Evolutionary conservation across 2,888 invertebrate species (phyloP).

Genomic region (Timandra comae): DNA sequence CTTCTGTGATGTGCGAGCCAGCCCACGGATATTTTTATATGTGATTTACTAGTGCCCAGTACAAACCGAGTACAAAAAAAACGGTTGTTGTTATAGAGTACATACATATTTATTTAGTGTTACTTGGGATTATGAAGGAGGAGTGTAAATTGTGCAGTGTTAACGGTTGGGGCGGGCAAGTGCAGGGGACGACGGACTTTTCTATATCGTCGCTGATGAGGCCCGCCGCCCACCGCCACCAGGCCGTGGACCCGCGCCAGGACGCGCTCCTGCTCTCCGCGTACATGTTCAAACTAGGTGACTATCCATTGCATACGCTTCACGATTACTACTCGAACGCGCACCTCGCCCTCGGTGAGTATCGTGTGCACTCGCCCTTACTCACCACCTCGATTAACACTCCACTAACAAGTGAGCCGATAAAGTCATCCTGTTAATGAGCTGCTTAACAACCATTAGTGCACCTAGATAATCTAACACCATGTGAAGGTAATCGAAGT

Average conservation of each 20-base stretch:
- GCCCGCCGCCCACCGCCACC: conserved; percentile 55
- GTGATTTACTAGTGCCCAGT: conserved; percentile 76
- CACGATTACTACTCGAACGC: conserved; percentile 54
- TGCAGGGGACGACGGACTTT: conserved; percentile 59
- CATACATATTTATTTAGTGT: conserved; percentile 37
- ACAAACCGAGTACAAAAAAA: conserved; percentile 77
- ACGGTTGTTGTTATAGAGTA: conserved; percentile 52
- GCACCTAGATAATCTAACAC: conserved; percentile 17
- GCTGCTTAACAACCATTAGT: conserved; percentile 20
- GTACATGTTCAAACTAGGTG: conserved; percentile 76
- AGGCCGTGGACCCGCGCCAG: conserved; percentile 56
- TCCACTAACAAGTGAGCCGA: conserved; percentile 30
- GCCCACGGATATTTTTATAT: conserved; percentile 73
- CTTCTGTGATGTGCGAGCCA: conserved; percentile 70
- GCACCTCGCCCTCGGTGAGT: conserved; percentile 47
- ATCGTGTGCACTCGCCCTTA: conserved; percentile 48
- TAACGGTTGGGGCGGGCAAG: conserved; percentile 60
- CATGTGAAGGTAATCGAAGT: conserved; percentile 18
- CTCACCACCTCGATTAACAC: conserved; percentile 34
- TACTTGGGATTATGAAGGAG: conserved; percentile 61
- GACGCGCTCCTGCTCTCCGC: conserved; percentile 69
- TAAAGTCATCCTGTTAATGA: conserved; percentile 26
- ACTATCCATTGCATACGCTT: conserved; percentile 71
- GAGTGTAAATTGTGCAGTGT: conserved; percentile 72
- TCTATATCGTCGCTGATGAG: conserved; percentile 71